A percentile compares a stretch with the other conserved stretches of the same genome.
phyloP scores from a whole-genome alignment of 2,888 invertebrate species.

The Drosophila algonquin region DNA sequence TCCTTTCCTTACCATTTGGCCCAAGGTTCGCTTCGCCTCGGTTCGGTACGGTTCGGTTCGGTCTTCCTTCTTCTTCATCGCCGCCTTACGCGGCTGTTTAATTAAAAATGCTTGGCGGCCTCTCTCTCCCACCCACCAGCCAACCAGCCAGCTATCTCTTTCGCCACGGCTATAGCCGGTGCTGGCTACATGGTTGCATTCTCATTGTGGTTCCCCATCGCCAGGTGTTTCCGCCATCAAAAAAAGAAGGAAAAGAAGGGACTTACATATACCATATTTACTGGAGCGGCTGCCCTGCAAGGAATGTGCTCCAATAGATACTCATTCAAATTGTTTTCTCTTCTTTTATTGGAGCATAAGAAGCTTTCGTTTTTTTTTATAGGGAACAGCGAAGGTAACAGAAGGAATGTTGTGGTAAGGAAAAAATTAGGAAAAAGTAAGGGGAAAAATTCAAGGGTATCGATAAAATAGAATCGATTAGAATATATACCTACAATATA shows the following conservation, averaged over 20 bases:
- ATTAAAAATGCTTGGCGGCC: slow-evolving; percentile 72
- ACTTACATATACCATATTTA: slow-evolving; percentile 3
- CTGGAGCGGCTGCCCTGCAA: not conserved
- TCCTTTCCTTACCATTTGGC: slow-evolving; percentile 17
- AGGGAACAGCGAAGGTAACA: not conserved
- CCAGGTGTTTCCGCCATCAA: slow-evolving; percentile 27
- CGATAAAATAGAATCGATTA: not conserved
- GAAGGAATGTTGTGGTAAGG: not conserved
- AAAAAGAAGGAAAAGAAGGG: slow-evolving; percentile 23
- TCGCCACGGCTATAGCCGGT: not conserved
- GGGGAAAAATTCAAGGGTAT: not conserved
- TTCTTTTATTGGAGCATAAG: not conserved
- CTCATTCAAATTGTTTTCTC: slow-evolving; percentile 2
- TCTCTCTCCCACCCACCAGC: slow-evolving; percentile 27
- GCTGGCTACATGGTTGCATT: slow-evolving; percentile 21
- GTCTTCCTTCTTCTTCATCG: slow-evolving; percentile 23
- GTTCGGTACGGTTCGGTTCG: not conserved
- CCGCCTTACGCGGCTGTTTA: slow-evolving; percentile 51
- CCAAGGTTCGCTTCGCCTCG: not conserved
- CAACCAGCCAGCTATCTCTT: not conserved
- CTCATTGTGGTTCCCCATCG: slow-evolving; percentile 22
- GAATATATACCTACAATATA: too few relatives aligned
- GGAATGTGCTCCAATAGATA: slow-evolving; percentile 15
- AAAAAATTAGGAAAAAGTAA: not conserved
- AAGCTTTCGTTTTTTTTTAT: not conserved